Conservation (phyloP, 2,888 invertebrate genomes). For the Ormyrus pomaceus region DNA sequence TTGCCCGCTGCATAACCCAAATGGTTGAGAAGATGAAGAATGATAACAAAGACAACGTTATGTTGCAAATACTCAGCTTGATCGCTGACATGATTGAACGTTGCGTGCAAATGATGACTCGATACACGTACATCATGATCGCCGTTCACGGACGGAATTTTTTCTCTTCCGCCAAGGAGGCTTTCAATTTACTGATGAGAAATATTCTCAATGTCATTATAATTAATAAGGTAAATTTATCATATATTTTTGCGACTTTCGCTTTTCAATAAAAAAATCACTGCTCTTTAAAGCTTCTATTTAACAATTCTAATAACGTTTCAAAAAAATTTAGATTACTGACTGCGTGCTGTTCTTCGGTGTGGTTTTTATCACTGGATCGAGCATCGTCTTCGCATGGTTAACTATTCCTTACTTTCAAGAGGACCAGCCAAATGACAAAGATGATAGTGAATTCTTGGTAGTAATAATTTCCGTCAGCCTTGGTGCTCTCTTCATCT, state of each 20-base stretch:
- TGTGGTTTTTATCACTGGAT: slow-evolving; percentile 88
- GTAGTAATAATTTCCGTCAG: slow-evolving; percentile 90
- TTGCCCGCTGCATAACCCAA: slow-evolving; percentile 85
- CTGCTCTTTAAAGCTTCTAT: too few relatives aligned
- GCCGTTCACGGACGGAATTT: slow-evolving; percentile 96
- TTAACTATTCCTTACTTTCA: slow-evolving; percentile 75
- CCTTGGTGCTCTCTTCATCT: slow-evolving; percentile 90
- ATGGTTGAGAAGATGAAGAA: background rate
- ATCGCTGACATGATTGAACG: slow-evolving; percentile 89
- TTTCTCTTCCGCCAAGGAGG: slow-evolving; percentile 91
- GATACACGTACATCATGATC: slow-evolving; percentile 96
- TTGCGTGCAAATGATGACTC: slow-evolving; percentile 89
- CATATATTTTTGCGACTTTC: background rate
- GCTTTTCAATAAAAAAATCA: background rate
- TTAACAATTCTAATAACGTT: too few relatives aligned
- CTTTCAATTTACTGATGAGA: slow-evolving; percentile 91
- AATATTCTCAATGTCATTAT: slow-evolving; percentile 88
- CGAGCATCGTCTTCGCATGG: slow-evolving; percentile 86
- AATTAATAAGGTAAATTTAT: slow-evolving; percentile 82
- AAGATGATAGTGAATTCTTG: slow-evolving; percentile 85
- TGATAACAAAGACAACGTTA: background rate
- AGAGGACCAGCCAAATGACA: slow-evolving; percentile 80
- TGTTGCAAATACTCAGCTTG: slow-evolving; percentile 80
- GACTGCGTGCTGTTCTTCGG: slow-evolving; percentile 95
- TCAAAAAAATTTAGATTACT: slow-evolving; percentile 80